phyloP scores from a whole-genome alignment of 2,888 invertebrate species.

The Dicycla oo region DNA sequence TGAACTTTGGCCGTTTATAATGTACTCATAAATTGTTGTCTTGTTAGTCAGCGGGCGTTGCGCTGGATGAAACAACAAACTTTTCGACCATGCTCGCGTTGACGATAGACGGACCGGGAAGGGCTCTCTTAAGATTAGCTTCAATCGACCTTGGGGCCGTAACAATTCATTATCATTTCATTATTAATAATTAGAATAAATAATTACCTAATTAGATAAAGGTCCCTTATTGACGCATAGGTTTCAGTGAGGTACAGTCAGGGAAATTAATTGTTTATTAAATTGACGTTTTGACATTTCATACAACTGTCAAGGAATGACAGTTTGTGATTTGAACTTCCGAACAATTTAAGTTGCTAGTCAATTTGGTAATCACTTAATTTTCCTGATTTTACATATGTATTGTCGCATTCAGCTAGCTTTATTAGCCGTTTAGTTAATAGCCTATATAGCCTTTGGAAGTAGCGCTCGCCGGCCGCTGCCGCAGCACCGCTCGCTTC shows the following conservation, averaged over 20 bases:
- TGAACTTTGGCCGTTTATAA: too few relatives aligned
- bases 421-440: too few relatives aligned
- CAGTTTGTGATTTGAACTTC: background rate
- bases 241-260: background rate
- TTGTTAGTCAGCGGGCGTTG: too few relatives aligned
- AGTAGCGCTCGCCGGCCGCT: too few relatives aligned
- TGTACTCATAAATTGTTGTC: too few relatives aligned
- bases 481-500: too few relatives aligned
- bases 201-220: background rate
- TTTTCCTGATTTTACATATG: background rate
- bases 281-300: background rate
- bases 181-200: conserved; percentile 26
- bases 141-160: conserved; percentile 18
- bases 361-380: background rate
- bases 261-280: background rate
- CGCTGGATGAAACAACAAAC: too few relatives aligned
- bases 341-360: background rate
- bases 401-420: too few relatives aligned
- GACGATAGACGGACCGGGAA: too few relatives aligned
- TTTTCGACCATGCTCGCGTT: too few relatives aligned
- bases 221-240: background rate
- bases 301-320: background rate
- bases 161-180: conserved; percentile 16
- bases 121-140: too few relatives aligned
- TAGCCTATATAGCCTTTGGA: too few relatives aligned